Conservation (phyloP, 92 coral and sea anemone genomes). For the Actinostola sp. region DNA sequence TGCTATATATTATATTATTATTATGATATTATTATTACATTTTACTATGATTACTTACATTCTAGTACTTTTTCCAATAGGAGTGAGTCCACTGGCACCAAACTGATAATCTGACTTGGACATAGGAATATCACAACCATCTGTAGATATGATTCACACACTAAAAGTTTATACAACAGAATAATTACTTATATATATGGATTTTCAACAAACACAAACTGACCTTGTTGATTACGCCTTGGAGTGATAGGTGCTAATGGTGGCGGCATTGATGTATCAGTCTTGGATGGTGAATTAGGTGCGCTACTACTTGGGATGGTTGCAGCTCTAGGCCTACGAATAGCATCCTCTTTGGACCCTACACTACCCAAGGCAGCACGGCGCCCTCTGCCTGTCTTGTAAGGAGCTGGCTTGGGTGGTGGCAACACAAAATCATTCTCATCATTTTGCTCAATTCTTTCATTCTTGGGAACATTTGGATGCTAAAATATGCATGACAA, state of each 20-base stretch:
- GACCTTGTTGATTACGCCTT: slow-evolving; percentile 28
- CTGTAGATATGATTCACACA: slow-evolving; percentile 16
- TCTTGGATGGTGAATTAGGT: slow-evolving; percentile 73
- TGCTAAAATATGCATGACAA: slow-evolving; percentile 29
- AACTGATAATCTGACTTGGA: slow-evolving; percentile 94
- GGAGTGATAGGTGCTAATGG: slow-evolving; percentile 83
- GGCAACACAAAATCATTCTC: slow-evolving; percentile 68
- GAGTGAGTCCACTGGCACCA: slow-evolving; percentile 80
- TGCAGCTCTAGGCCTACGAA: slow-evolving; percentile 71
- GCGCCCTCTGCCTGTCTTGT: slow-evolving; percentile 36
- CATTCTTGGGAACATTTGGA: slow-evolving; percentile 66
- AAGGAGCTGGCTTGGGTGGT: slow-evolving; percentile 80
- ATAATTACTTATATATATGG: too few relatives aligned
- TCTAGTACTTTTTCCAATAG: slow-evolving; percentile 73
- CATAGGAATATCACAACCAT: slow-evolving; percentile 71
- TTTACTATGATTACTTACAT: slow-evolving; percentile 69
- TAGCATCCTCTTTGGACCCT: slow-evolving; percentile 41
- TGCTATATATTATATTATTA: too few relatives aligned
- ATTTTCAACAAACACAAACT: too few relatives aligned
- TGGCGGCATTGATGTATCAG: slow-evolving; percentile 73
- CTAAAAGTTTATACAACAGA: too few relatives aligned
- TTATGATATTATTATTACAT: too few relatives aligned
- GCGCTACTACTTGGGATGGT: slow-evolving; percentile 68
- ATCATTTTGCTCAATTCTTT: slow-evolving; percentile 31
- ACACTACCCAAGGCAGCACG: slow-evolving; percentile 48